Conservation (phyloP, 2,113 vertebrate species). For the Nothoprocta pentlandii region DNA sequence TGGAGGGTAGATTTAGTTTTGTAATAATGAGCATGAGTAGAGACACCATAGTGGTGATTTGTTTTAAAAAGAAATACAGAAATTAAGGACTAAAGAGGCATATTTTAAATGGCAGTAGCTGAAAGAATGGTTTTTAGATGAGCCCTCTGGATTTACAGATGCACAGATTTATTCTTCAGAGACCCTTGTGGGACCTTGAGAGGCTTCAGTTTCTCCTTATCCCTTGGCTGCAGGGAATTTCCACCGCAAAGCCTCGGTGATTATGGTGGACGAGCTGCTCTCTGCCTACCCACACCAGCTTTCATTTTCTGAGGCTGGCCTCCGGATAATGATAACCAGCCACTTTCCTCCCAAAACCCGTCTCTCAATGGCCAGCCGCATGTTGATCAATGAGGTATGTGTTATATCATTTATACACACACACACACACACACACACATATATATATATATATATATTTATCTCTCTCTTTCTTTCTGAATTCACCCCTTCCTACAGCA, state of each 20-base stretch:
- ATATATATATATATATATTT: too few species aligned
- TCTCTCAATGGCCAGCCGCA: conserved; percentile 99
- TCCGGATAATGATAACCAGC: conserved; percentile 99
- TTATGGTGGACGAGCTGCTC: conserved; percentile 98
- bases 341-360: conserved; percentile 97
- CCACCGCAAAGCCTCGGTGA: conserved; percentile 91
- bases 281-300: conserved; percentile 97
- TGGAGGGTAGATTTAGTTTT: not conserved
- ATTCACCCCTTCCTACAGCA: not conserved
- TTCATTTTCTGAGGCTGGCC: conserved; percentile 95
- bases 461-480: not conserved
- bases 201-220: conserved; percentile 4
- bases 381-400: conserved; percentile 95
- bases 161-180: rapidly evolving
- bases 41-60: not conserved
- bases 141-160: not conserved
- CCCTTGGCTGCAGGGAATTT: conserved; percentile 85
- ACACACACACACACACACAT: too few species aligned
- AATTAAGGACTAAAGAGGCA: not conserved
- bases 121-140: not conserved
- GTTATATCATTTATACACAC: not conserved
- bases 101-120: not conserved
- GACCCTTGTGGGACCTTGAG: rapidly evolving
- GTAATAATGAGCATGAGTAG: not conserved
- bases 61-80: not conserved